Base-by-base conservation (phyloP, 2,797 vertebrate species). In the Graptemys geographica region DNA sequence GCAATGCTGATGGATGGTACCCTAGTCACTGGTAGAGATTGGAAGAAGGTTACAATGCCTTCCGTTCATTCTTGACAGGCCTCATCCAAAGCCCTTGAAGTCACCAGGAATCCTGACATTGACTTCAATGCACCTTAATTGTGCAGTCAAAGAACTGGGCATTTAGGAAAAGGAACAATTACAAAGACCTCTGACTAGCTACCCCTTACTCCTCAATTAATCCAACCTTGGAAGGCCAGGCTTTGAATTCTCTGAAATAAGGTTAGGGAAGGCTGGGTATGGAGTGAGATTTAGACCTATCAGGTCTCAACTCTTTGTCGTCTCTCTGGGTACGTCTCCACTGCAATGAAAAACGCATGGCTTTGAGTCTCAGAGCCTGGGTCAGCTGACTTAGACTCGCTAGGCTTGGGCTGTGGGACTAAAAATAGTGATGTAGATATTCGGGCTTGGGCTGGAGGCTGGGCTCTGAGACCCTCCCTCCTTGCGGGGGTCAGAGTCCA, bases 41-140 rank as follows among this genome's bases (percentile, higher is more conserved):
- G 49, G n/a, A 90, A 92, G 55, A 56, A 89, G 83, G 4, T 80
- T 76, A 33, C 44, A 76, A 28, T 59, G 27, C 25, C 57, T 92
- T n/a, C 56, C 78, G 21, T 31, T 1, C 76, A 31, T 23, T 41
- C 55, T 83, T 91, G 74, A 83, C 18, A 49, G 74, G 44, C 74
- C 44, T 78, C 19, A 23, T 37, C n/a, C 37, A 41, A 41, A 41
- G 69, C 19, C 37, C n/a, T 76, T 28, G 74, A 27, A 76, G 74
- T 76, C 25, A 15, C 10, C 2, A 37, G n/a, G n/a, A 41, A 78
- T 49, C 74, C 47, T 78, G 8, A 47, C 44, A 78, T 9, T 49
- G 74, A 28, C 44, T 47, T 78, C 74, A 31, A 8, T 28, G 44
- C 74, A 78, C 27, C 27, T 44, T 28, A 49, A 7, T 31, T 28